Evolutionary conservation across 2,113 vertebrate species (phyloP), one percentile per base, ranked within the genome.

Genomic region (Notarius lentiginosus): DNA sequence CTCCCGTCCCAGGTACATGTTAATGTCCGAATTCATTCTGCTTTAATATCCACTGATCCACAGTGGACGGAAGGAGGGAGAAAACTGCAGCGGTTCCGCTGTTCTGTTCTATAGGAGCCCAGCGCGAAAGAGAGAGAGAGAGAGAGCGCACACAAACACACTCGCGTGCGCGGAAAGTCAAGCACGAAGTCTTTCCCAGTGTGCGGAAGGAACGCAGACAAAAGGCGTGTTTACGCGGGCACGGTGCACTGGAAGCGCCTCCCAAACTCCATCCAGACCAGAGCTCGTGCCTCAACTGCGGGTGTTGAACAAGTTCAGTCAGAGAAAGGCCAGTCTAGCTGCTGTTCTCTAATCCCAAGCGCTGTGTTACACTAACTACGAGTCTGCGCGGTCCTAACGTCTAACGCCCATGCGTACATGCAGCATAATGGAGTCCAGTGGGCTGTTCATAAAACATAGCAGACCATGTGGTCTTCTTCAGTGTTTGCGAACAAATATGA

Each of bases 1-100:
- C 91, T 95, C 94, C 90, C 94, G 94, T 87, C 95, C 95, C 89
- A 95, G 92, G 94, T 95, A 95, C 89, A 94, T 92, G 94, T 95
- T 94, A 93, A 95, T 94, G 92, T 96, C 95, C 89, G 94, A 95
- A 94, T 95, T 96, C 96, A 96, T 96, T 91, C 79, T 60, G 15
- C 61, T 87, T 41, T 88, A 87, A 91, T 89, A 86, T 89, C 47
- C 65, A 41, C 63, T 14, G 73, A 77, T 53, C 84, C 84, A 30
- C 66, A 66, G 58, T 65, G 81, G 47, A 90, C 27, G 49, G 79
- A 34, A 73, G 73, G 55, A 34, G 49, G 70, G 70, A 24, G 73
- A 68, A 70, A 66, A 14, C 34, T 63, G 87, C 68, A n/a, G 73
- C 27, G 17, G 58, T 63, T 70, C 53, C 55, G 68, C 41, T 55